Evolutionary conservation across 2,888 invertebrate species (phyloP).

Genomic region (Ommatoiulus sabulosus): DNA sequence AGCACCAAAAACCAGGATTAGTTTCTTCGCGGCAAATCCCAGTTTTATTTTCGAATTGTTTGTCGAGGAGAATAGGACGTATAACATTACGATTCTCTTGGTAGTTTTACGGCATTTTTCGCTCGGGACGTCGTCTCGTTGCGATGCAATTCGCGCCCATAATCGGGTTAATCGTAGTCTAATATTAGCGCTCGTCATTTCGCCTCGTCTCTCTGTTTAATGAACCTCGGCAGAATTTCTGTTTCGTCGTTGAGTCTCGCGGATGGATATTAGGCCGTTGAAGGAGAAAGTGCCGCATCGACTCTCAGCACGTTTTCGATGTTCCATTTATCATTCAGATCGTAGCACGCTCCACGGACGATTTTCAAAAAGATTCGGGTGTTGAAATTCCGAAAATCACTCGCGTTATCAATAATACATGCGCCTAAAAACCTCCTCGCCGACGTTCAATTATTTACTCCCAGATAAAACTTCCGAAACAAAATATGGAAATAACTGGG

Average conservation of each 20-base stretch:
- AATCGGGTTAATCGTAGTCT: background rate
- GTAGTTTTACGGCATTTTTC: too few species aligned
- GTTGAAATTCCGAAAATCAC: too few species aligned
- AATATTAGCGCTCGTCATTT: slow-evolving; percentile 13
- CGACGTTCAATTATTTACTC: too few species aligned
- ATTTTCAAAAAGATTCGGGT: too few species aligned
- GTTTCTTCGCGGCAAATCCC: background rate
- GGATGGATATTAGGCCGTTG: background rate
- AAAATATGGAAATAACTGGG: too few species aligned
- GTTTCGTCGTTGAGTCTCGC: background rate
- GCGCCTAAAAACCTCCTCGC: too few species aligned
- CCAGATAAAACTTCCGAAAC: too few species aligned
- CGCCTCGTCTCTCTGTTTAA: background rate
- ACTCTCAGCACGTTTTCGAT: background rate
- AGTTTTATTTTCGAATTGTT: too few species aligned
- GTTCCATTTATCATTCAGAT: background rate
- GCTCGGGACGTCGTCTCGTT: background rate
- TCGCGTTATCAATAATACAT: too few species aligned
- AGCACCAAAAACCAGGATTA: background rate
- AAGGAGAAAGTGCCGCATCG: background rate
- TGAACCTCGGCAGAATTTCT: background rate
- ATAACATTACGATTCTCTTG: too few species aligned
- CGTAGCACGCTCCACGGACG: too few species aligned
- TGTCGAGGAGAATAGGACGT: too few species aligned
- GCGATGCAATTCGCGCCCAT: background rate